Base-by-base conservation (phyloP, 2,888 invertebrate species). In the Brachyopa scutellaris region DNA sequence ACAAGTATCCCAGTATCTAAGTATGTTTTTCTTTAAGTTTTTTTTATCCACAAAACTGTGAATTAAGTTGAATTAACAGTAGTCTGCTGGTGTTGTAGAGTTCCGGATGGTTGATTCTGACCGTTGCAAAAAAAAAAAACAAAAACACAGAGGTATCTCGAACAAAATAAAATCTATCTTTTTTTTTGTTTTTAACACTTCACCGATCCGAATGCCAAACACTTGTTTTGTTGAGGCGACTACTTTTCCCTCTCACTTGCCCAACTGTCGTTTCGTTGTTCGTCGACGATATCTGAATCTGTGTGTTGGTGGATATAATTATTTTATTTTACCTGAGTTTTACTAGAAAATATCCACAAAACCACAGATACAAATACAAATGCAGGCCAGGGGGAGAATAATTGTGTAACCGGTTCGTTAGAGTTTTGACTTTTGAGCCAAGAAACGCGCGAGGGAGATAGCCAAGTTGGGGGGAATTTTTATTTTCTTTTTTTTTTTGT, bases 211-310 rank as follows among this genome's bases (percentile, higher is more conserved):
- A 47, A 21, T 23, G 19, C 36, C 47, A 64, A 53, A 72, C 78
- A 79, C 78, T 77, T 82, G 82, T 76, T 70, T 77, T 82, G 77
- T 72, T 77, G 72, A 61, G n/a, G n/a, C n/a, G n/a, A n/a, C n/a
- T n/a, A n/a, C 64, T 69, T 53, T 31, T 57, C 70, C 42, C 74
- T 51, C 73, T 33, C 55, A 23, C 61, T 67, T 31, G 59, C 11
- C 61, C 70, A 51, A 73, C 55, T 42, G 72, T 64, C 40, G 67
- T 42, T 26, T 53, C n/a, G n/a, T n/a, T n/a, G n/a, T n/a, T n/a
- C n/a, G n/a, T n/a, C n/a, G n/a, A n/a, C n/a, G n/a, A n/a, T 78
- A 64, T 78, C 66, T 31, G 36, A 13, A n/a, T 23, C 31, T 64
- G 49, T 62, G 80, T 80, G 42, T 69, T 49, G 5, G 79, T 73